Base-by-base conservation (phyloP, 2,113 vertebrate genomes). In the Macquaria ambigua region DNA sequence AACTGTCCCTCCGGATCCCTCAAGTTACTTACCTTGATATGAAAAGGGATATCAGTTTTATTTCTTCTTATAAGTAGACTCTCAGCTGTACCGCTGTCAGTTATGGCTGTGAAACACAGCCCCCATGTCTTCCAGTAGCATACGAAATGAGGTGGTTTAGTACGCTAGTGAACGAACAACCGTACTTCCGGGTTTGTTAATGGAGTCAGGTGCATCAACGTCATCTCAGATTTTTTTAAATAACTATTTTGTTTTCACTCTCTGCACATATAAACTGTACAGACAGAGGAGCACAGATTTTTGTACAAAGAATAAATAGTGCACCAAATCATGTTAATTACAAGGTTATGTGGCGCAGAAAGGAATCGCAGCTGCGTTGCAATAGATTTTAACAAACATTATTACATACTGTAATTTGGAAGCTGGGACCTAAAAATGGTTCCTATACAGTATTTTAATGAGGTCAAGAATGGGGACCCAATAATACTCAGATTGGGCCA, bases 61-160 rank as follows among this genome's bases (percentile, higher is more conserved):
- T 74, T 41, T 46, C 25, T 67, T 56, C 0, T 74, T 70, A 4
- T 28, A 63, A 79, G 52, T 23, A 18, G 20, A n/a, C 70, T 59
- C 75, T 62, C 71, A 68, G 77, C 76, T 46, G 79, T 53, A n/a
- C 70, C 11, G 83, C 89, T 85, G 88, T 95, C 91, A 95, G 87
- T 90, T 39, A n/a, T 15, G 67, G 69, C 87, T 81, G 84, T 53
- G 18, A 73, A 69, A 83, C 82, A 83, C 82, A 93, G 90, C 81
- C 93, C 90, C 92, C 95, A 95, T 95, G 89, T 90, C 93, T 93
- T 80, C 77, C 83, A 88, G 68, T 18, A 66, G 87, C 77, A 87
- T 64, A 82, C 72, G 77, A 81, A 88, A 84, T 80, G 71, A 74
- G 70, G 67, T 87, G 82, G 86, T 85, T 84, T 71, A 69, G 80